These are phyloP conservation scores for Pinna nobilis DNA, from an alignment of 1,140 invertebrate genomes.

Conservation along the genomic window DNA sequence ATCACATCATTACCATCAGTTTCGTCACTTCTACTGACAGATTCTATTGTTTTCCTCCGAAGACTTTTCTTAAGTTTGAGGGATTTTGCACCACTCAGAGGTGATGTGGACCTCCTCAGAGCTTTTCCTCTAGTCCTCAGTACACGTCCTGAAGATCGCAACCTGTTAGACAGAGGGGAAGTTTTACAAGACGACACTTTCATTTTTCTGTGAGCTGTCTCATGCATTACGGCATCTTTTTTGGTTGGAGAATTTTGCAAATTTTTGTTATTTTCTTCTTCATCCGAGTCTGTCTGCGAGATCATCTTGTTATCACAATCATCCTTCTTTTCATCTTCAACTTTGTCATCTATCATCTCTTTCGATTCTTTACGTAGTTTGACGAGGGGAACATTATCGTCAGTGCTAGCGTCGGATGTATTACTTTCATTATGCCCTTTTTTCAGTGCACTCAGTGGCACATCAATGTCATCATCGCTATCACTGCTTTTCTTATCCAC, in stretches of 20 bases:
- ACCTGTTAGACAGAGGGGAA: conserved; percentile 31
- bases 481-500: not conserved
- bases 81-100: not conserved
- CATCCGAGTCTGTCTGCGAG: not conserved
- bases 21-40: not conserved
- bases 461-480: not conserved
- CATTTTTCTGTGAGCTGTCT: not conserved
- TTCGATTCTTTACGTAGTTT: not conserved
- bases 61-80: not conserved
- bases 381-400: conserved; percentile 11
- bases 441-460: not conserved
- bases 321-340: conserved; percentile 9
- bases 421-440: not conserved
- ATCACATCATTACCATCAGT: not conserved
- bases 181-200: conserved; percentile 5
- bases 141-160: conserved; percentile 20
- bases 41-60: not conserved
- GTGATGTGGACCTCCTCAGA: not conserved
- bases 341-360: not conserved
- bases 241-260: conserved; percentile 29
- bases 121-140: conserved; percentile 31
- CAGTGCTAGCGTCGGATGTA: not conserved
- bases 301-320: not conserved
- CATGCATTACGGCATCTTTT: not conserved
- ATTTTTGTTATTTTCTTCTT: not conserved